Percentiles rank a stretch among this genome's conserved stretches.
Conservation (phyloP, 2,113 vertebrate species). For the Microtus oregoni region DNA sequence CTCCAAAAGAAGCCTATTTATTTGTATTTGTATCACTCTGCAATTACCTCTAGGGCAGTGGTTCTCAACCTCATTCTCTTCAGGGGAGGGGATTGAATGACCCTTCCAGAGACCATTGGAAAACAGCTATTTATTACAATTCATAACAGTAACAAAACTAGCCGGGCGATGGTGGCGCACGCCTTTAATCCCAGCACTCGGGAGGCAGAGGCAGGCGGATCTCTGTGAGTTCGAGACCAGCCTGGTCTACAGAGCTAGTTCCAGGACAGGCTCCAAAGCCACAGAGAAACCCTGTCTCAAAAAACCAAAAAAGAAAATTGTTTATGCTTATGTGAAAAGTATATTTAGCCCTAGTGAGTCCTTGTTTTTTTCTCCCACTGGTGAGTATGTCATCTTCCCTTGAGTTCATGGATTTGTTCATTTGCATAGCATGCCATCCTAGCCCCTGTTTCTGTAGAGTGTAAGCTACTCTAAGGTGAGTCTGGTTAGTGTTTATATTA, state of each 20-base stretch:
- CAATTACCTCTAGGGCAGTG: neutral
- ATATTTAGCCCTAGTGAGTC: neutral
- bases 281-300: too few relatives aligned
- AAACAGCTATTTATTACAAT: neutral
- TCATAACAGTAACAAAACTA: neutral
- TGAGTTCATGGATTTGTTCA: constrained; percentile 28
- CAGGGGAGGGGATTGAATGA: neutral
- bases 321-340: constrained; percentile 23
- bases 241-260: too few relatives aligned
- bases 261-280: too few relatives aligned
- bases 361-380: neutral
- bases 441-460: constrained; percentile 39
- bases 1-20: neutral
- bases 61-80: neutral
- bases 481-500: neutral
- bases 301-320: neutral
- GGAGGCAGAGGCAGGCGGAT: too few relatives aligned
- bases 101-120: neutral
- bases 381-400: neutral
- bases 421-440: neutral
- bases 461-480: constrained; percentile 29
- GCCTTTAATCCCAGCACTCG: too few relatives aligned
- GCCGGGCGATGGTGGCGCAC: too few relatives aligned
- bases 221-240: too few relatives aligned
- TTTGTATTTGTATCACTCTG: constrained; percentile 27